Evolutionary conservation across 2,113 vertebrate genomes (phyloP).

Genomic region (Varanus salvator): DNA sequence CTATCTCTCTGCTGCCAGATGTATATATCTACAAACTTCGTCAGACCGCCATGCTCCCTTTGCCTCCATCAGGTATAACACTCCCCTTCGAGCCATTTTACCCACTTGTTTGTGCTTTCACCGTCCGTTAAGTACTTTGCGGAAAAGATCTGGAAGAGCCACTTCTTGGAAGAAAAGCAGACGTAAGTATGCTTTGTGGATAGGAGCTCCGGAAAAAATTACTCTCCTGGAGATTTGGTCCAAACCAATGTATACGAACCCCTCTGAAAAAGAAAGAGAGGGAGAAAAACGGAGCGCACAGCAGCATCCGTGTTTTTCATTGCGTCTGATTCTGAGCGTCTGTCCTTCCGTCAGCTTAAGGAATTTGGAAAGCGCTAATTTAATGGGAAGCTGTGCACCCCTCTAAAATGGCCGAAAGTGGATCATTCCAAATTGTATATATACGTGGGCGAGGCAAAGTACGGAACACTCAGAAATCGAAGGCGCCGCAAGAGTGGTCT

Average conservation of each 20-base stretch:
- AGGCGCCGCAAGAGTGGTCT: too few relatives aligned
- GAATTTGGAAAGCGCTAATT: accelerated
- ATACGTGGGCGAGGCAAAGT: background rate
- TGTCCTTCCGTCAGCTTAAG: accelerated
- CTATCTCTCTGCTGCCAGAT: background rate
- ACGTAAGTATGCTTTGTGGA: conserved; percentile 40
- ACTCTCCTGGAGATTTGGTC: background rate
- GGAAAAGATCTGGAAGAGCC: accelerated
- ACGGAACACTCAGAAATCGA: background rate
- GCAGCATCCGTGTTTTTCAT: accelerated
- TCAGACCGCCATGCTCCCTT: accelerated
- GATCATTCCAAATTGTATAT: conserved; percentile 7
- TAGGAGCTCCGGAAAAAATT: background rate
- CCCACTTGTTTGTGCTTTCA: background rate
- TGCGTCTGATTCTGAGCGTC: accelerated
- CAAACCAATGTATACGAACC: conserved; percentile 40
- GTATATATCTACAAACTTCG: background rate
- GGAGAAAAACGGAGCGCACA: too few relatives aligned
- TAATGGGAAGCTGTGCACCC: accelerated
- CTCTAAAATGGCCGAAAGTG: background rate
- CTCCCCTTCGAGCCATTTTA: background rate
- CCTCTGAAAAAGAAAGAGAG: background rate
- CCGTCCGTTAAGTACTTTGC: background rate
- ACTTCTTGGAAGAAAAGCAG: background rate
- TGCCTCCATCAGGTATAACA: accelerated